These are phyloP conservation scores for Gymnarchus niloticus DNA, from an alignment of 2,113 vertebrate genomes.

Conservation along the genomic window DNA sequence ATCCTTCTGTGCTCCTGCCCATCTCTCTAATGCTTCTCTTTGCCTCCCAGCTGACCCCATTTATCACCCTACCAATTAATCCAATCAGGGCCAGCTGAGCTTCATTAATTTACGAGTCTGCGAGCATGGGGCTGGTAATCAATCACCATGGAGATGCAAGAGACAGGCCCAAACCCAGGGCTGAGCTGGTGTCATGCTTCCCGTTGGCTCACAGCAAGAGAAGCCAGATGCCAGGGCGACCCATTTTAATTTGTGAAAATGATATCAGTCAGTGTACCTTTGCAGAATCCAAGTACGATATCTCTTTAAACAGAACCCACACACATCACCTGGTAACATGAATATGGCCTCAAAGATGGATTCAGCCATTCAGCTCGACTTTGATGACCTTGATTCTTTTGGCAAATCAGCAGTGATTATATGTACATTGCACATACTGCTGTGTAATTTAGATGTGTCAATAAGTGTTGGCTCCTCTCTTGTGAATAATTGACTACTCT, in stretches of 20 bases:
- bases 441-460: no score
- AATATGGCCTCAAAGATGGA: background rate
- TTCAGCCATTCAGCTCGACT: background rate
- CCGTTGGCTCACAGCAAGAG: background rate
- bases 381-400: background rate
- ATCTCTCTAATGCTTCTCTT: background rate
- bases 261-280: background rate
- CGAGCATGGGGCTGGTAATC: background rate
- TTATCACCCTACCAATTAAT: background rate
- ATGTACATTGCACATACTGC: no score
- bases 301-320: no score
- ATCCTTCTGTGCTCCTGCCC: background rate
- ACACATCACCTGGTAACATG: background rate
- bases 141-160: background rate
- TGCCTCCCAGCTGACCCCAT: background rate
- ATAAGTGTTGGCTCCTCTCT: no score
- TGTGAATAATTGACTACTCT: no score
- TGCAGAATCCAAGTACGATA: background rate
- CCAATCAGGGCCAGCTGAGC: background rate
- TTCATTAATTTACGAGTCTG: background rate
- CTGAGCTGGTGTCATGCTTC: background rate
- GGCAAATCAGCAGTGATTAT: no score
- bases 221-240: background rate
- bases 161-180: background rate
- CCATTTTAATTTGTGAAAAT: background rate